Evolutionary conservation across 2,113 vertebrate genomes (phyloP), one percentile per base, ranked within the genome.

Genomic region (Oreochromis tanganicae): DNA sequence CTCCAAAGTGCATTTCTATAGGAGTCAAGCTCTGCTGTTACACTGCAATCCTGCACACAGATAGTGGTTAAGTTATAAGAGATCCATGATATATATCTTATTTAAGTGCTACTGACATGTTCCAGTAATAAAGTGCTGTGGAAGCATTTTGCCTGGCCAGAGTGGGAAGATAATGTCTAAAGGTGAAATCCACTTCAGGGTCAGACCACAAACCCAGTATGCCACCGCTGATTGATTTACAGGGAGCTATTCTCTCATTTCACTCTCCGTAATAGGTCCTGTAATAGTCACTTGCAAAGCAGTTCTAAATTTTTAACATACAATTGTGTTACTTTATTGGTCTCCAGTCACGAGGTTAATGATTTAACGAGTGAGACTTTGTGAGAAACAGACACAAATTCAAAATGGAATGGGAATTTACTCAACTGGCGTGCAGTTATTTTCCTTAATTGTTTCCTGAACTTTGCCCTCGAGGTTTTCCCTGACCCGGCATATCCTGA

Each of bases 401-500:
- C 80, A 80, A 89, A 90, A 88, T 73, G 54, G 81, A 83, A 6
- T 66, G 84, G 90, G 89, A 84, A 85, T 89, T 92, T 24, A 3
- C 41, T 61, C 56, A 84, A 85, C 86, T 82, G 66, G 86, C 84
- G 88, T 61, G 71, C 88, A 91, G 82, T 96, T 95, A 94, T 93
- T 94, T 92, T 56, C 86, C 84, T 86, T 96, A 96, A 96, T 96
- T 96, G 95, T 94, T 96, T 96, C 95, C 96, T 96, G 96, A 96
- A 93, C 96, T 96, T 94, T 95, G 91, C 90, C 93, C 93, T 85
- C 88, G 88, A 92, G 93, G 91, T 88, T 95, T 91, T 82, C 84
- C 85, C 85, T 91, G 88, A 92, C 93, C 94, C 75, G 63, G 81
- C 84, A 52, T 89, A 93, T 93, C 94, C 94, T 92, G 94, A 91